Base-by-base conservation (phyloP, 2,113 vertebrate genomes). In the Gallinago jamesoni region DNA sequence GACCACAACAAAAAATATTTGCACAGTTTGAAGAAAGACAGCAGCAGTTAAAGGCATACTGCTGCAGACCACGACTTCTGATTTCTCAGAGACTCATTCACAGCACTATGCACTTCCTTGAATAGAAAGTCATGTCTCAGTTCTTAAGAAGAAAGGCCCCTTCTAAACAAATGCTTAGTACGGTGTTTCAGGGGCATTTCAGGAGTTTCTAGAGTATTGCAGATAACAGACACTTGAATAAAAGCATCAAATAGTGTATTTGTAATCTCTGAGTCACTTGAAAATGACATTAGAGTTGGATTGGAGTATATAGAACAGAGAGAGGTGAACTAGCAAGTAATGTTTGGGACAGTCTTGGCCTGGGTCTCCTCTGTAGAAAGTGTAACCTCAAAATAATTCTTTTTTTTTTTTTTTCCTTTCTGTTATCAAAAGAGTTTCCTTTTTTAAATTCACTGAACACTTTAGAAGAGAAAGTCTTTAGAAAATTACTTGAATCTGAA, bases 91-190 rank as follows among this genome's bases (percentile, higher is more conserved):
- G 30, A 45, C 19, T 79, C 45, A 22, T 39, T 86, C 70, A 76
- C 68, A 94, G 19, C 25, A 33, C 33, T 45, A 14, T 19, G 53
- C 19, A 56, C 17, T 89, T 89, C 55, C 45, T 53, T 25, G 35
- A 76, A 84, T 12, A 91, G 28, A 55, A 62, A 70, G 41, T 63
- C 18, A 43, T 52, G 17, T 45, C 24, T 45, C 56, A 53, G 41
- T 87, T 87, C 62, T 52, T 67, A 52, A 80, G 81, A 82, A 77
- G 25, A 79, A 89, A 93, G 37, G 6, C 8, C 90, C 4, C 41
- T 91, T 55, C 66, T 74, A 76, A 84, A 75, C 63, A 75, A 50
- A 84, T 82, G n/a, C 64, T 70, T 92, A 86, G 24, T 14, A 83
- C 67, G 69, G 37, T 28, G 6, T 76, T 90, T 80, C 57, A 55